Conservation (phyloP, 92 coral and sea anemone species). For the Zoanthus sociatus region DNA sequence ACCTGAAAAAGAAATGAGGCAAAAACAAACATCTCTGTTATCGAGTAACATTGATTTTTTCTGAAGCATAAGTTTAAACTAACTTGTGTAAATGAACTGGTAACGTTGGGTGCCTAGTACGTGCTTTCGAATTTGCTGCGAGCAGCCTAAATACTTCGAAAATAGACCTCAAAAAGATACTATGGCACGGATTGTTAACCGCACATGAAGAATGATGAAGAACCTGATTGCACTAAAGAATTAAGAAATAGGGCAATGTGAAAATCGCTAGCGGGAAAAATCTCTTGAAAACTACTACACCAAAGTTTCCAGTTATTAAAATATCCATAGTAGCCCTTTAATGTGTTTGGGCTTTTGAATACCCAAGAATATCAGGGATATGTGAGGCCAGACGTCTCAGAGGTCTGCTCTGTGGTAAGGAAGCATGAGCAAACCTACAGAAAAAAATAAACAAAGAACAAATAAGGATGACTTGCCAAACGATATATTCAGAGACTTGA, state of each 20-base stretch:
- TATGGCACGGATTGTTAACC: conserved; percentile 17
- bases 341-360: conserved; percentile 1
- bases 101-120: conserved; percentile 20
- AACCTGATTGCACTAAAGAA: conserved; percentile 31
- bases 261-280: neutral
- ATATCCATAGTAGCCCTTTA: conserved; percentile 34
- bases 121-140: conserved; percentile 28
- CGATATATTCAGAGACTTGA: neutral
- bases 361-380: conserved; percentile 32
- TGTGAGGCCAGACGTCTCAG: conserved; percentile 21
- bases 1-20: neutral
- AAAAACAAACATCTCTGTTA: conserved; percentile 17
- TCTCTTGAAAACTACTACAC: neutral
- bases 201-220: conserved; percentile 19
- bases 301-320: conserved; percentile 23
- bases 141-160: conserved; percentile 25
- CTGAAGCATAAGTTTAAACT: conserved; percentile 19
- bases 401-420: neutral
- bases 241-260: neutral
- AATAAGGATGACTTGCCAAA: neutral
- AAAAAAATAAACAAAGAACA: neutral
- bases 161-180: conserved; percentile 17
- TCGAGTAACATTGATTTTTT: conserved; percentile 9
- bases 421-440: conserved; percentile 3
- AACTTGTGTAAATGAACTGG: conserved; percentile 24